Evolutionary conservation across 2,888 invertebrate genomes (phyloP), one percentile per base, ranked within the genome.

Genomic region (Cryptocheilus praepositus): DNA sequence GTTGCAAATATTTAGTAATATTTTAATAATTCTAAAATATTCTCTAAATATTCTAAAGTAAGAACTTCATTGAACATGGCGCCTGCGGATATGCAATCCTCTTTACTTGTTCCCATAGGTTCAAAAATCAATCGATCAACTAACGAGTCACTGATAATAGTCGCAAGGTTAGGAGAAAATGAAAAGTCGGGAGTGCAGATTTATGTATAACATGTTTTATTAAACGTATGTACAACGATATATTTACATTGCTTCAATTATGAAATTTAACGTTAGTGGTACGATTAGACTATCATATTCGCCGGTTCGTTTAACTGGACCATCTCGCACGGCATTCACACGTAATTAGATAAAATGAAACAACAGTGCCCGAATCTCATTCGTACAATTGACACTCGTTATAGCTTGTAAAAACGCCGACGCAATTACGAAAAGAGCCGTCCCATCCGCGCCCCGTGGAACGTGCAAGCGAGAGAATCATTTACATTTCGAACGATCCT

Each of bases 221-320:
- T 79, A 69, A 79, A 79, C 70, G 76, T 83, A 83, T 83, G 73
- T 84, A 83, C 83, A 83, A 77, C 67, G 73, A 72, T 78, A 76
- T 83, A 83, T 83, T 80, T 83, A 83, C 84, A 83, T 62, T 77
- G 73, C 73, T 72, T 36, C 36, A 36, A 76, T 77, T 82, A 80
- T 71, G 76, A 79, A 76, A 81, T 70, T 75, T 67, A 36, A 64
- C 63, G 76, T 71, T 73, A 76, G 64, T 70, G 25, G 61, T 70
- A 70, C 69, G 61, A 73, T 65, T n/a, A 68, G 67, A 72, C 71
- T 71, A 77, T 65, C 77, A 69, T 71, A 76, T 67, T 71, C 67
- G 69, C 71, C 67, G 66, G 59, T 63, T 73, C 71, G 64, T 64
- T 55, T 57, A 36, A 36, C 36, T 11, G 8, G 36, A 11, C 36